These are phyloP conservation scores for Mormoops blainvillei DNA, from an alignment of 2,113 vertebrate genomes.

Conservation along the genomic window DNA sequence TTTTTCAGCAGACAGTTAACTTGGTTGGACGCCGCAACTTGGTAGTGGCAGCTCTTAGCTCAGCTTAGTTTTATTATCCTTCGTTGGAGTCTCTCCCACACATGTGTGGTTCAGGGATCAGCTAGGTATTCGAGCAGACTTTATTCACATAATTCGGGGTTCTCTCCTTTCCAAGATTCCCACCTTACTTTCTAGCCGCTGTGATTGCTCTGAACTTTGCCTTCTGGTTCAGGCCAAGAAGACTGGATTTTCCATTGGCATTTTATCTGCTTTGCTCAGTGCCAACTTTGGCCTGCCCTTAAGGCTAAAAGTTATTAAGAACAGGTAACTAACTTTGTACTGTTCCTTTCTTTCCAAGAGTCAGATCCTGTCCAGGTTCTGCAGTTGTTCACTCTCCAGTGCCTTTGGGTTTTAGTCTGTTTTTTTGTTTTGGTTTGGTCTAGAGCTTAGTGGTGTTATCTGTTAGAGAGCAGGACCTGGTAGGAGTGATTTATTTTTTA, in stretches of 20 bases:
- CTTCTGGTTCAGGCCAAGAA: neutral
- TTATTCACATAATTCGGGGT: neutral
- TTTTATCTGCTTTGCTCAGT: neutral
- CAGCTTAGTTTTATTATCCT: neutral
- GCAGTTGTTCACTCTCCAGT: neutral
- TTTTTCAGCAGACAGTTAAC: neutral
- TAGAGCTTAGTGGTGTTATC: neutral
- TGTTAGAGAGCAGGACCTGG: neutral
- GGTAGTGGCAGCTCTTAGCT: neutral
- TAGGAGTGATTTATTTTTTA: neutral
- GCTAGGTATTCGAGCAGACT: neutral
- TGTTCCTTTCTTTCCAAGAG: neutral
- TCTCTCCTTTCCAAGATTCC: constrained; percentile 15
- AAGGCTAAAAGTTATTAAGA: neutral
- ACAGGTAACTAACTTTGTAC: neutral
- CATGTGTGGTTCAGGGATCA: neutral
- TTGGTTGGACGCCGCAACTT: neutral
- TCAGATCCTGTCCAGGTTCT: neutral
- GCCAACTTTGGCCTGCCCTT: neutral
- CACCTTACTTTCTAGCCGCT: neutral
- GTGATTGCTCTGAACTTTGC: neutral
- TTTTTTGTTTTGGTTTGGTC: neutral
- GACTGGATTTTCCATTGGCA: neutral
- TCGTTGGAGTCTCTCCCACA: neutral
- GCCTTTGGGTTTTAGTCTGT: neutral